Evolutionary conservation across 1,140 invertebrate genomes (phyloP), one percentile per base, ranked within the genome.

Genomic region (Drosophila mauritiana): DNA sequence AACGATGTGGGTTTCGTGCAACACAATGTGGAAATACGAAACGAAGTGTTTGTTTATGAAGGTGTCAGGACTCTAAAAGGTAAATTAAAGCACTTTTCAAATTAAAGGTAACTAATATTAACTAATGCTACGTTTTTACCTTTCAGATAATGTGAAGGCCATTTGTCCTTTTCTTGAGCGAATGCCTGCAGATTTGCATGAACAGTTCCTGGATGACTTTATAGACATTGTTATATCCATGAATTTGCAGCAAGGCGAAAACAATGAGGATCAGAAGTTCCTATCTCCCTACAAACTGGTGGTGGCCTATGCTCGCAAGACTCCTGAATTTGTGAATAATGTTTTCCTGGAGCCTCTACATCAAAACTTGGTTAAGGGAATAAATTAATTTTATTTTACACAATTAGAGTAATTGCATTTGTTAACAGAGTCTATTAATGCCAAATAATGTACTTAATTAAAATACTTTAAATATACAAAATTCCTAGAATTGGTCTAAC

Each of bases 91-190:
- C 6, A 13, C 1, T 0, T 8, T 15, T 12, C 0, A 7, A 15
- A 27, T n/a, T 13, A 4, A 1, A 17, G 17, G 17, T 17, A 17
- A 17, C 17, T 17, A 17, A n/a, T 27, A 15, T 11, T 10, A 15
- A 37, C 37, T 17, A 2, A 8, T 20, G 17, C 31, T 39, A 34
- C 7, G 2, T 10, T 22, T 13, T 13, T 12, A 2, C 67, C 48
- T 69, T 43, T 4, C 10, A 82, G 96, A 95, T 78, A 95, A 96
- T 27, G 93, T 95, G 0, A 93, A 93, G 62, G 96, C 96, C 0
- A 94, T 97, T 4, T 97, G 96, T 86, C 96, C 97, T 0, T 97
- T 97, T 78, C 81, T 96, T 43, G 91, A 93, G 4, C 92, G 94
- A 25, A 95, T 97, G 61, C 95, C 96, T 0, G 74, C 92, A 0